A percentile compares a stretch with the other conserved stretches of the same genome.
Conservation (phyloP, 2,888 invertebrate genomes). For the Eilema depressum region DNA sequence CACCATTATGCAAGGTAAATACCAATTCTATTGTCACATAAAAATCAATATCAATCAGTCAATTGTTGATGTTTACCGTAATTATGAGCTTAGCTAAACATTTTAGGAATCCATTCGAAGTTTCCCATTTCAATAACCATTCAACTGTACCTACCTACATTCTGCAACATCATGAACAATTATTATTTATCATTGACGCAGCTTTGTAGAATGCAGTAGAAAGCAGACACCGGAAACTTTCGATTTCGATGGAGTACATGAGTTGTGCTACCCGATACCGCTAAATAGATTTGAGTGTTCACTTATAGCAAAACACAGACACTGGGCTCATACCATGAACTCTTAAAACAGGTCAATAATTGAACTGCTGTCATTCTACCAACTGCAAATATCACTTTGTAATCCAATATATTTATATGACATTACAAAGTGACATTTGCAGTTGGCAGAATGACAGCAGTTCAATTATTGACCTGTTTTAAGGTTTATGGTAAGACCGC, state of each 20-base stretch:
- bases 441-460: no score
- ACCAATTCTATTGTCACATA: not conserved
- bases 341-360: no score
- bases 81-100: not conserved
- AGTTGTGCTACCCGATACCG: not conserved
- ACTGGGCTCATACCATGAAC: no score
- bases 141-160: conserved; percentile 26
- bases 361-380: no score
- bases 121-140: conserved; percentile 36
- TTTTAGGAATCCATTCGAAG: conserved; percentile 16
- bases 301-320: not conserved
- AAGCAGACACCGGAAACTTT: conserved; percentile 44
- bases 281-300: not conserved
- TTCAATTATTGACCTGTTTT: no score
- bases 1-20: no score
- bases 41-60: not conserved
- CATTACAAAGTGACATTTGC: no score
- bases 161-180: conserved; percentile 34
- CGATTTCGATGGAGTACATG: conserved; percentile 13
- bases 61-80: not conserved
- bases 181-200: conserved; percentile 21
- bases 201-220: conserved; percentile 37
- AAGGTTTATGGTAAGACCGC: no score
- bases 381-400: no score
- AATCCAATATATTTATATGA: no score